Evolutionary conservation across 2,113 vertebrate species (phyloP).

Genomic region (Himantopus leucocephalus): DNA sequence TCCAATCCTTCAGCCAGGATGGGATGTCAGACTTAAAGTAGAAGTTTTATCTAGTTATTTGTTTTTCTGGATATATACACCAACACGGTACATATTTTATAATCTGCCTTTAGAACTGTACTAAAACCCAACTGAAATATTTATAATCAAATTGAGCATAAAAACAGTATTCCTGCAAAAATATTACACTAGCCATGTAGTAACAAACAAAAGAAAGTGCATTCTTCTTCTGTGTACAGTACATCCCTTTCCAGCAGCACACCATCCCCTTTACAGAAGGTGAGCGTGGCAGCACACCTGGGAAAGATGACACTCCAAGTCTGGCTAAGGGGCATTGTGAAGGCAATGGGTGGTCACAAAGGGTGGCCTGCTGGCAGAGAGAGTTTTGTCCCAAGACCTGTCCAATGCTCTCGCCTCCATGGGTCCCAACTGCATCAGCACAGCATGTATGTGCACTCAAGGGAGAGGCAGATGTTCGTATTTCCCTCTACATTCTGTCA

Average conservation of each 20-base stretch:
- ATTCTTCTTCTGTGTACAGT: neutral
- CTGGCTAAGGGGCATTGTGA: neutral
- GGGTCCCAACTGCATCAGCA: neutral
- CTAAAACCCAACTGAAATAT: neutral
- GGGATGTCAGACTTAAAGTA: neutral
- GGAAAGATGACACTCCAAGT: neutral
- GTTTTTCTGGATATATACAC: neutral
- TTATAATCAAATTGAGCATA: neutral
- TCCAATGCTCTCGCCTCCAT: neutral
- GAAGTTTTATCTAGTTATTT: neutral
- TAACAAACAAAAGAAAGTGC: neutral
- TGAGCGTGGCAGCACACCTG: no score
- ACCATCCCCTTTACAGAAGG: neutral
- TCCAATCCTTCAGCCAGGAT: neutral
- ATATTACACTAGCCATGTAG: neutral
- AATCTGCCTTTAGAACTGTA: neutral
- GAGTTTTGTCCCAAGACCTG: neutral
- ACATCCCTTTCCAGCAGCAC: neutral
- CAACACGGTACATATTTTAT: neutral
- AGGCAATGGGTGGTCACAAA: neutral
- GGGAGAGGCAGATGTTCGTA: neutral
- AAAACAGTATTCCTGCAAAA: neutral
- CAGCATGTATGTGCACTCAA: accelerated
- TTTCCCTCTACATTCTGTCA: neutral
- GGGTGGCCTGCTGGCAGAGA: neutral